Conservation (phyloP, 2,113 vertebrate genomes). For the Aptenodytes patagonicus region DNA sequence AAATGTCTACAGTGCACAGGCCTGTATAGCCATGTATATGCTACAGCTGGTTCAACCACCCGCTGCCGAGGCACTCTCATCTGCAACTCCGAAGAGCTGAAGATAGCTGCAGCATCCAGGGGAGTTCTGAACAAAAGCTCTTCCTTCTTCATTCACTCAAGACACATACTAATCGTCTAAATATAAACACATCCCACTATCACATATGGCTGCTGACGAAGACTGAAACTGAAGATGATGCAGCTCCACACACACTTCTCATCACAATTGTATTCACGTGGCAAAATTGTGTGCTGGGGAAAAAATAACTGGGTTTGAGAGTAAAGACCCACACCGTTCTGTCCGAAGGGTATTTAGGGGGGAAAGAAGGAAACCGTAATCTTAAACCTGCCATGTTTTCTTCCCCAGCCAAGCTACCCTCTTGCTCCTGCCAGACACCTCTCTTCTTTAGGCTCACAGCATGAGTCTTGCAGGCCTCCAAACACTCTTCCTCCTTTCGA, state of each 20-base stretch:
- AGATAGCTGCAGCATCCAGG: background rate
- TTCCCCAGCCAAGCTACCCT: background rate
- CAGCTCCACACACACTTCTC: background rate
- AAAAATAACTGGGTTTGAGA: background rate
- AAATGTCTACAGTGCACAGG: background rate
- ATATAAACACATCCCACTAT: background rate
- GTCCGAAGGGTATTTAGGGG: background rate
- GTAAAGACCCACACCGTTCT: background rate
- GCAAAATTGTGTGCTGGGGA: background rate
- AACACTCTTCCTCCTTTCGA: background rate
- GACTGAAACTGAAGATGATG: background rate
- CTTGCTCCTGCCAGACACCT: background rate
- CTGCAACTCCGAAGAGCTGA: background rate
- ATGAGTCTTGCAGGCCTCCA: background rate
- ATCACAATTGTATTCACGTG: background rate
- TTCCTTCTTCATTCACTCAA: background rate
- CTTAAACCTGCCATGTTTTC: background rate
- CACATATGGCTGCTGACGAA: fast-evolving
- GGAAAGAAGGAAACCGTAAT: background rate
- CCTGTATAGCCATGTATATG: background rate
- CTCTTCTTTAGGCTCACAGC: background rate
- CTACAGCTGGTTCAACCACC: background rate
- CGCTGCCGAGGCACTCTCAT: background rate
- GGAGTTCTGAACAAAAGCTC: background rate
- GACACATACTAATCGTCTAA: background rate